phyloP scores from a whole-genome alignment of 2,797 vertebrate genomes.

The Anas bahamensis region DNA sequence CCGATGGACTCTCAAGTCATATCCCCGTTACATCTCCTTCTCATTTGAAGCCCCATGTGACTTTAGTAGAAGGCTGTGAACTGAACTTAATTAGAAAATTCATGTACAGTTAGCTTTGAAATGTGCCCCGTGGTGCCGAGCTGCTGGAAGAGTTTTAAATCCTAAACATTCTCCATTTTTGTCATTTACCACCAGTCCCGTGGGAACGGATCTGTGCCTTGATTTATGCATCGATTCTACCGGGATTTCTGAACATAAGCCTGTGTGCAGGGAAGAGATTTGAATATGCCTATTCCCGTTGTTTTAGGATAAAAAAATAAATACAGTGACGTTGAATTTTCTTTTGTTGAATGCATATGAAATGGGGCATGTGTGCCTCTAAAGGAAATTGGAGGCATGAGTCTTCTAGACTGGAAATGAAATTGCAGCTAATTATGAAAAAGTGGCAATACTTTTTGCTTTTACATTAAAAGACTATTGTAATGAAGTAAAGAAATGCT shows the following conservation, averaged over 20 bases:
- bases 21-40: neutral
- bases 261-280: slow-evolving; percentile 14
- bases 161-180: slow-evolving; percentile 12
- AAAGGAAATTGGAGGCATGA: neutral
- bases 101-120: neutral
- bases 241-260: neutral
- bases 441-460: neutral
- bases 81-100: neutral
- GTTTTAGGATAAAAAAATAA: slow-evolving; percentile 23
- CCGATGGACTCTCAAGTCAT: neutral
- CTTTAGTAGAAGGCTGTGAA: neutral
- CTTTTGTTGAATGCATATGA: slow-evolving; percentile 12
- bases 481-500: neutral
- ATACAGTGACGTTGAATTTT: neutral
- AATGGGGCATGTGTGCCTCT: neutral
- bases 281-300: slow-evolving; percentile 15
- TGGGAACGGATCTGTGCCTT: slow-evolving; percentile 24
- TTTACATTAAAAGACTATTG: neutral
- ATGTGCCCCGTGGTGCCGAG: neutral
- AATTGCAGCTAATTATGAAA: neutral
- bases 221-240: slow-evolving; percentile 53
- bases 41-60: neutral
- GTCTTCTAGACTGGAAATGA: neutral
- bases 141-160: slow-evolving; percentile 19
- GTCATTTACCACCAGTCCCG: neutral